phyloP scores from a whole-genome alignment of 2,888 invertebrate genomes.

The Sphaerophoria taeniata region DNA sequence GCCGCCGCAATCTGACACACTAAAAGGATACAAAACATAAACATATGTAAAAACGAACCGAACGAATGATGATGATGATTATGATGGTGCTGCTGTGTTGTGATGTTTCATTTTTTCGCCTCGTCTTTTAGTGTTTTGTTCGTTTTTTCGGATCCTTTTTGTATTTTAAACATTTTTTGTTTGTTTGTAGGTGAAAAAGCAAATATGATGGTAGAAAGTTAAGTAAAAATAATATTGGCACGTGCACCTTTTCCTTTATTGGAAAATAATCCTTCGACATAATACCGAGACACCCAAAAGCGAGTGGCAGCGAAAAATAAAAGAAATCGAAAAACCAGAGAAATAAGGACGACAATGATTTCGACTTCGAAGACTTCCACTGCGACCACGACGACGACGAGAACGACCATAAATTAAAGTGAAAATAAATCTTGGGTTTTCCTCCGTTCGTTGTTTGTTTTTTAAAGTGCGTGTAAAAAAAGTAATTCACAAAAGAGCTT shows the following conservation, averaged over 20 bases:
- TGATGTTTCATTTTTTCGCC: constrained; percentile 25
- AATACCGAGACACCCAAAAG: neutral
- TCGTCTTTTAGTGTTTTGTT: constrained; percentile 58
- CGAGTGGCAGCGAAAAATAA: constrained; percentile 33
- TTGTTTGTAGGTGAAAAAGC: constrained; percentile 64
- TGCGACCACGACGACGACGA: constrained; percentile 23
- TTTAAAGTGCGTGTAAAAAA: constrained; percentile 50
- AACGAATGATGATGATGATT: too few relatives aligned
- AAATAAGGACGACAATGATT: constrained; percentile 23
- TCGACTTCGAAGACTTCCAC: constrained; percentile 34
- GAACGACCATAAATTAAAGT: constrained; percentile 49
- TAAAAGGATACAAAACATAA: constrained; percentile 68
- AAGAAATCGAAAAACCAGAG: neutral
- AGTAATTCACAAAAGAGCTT: constrained; percentile 52
- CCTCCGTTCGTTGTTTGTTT: neutral
- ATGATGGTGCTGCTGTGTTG: constrained; percentile 35
- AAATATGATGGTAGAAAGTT: constrained; percentile 70
- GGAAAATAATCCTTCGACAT: constrained; percentile 67
- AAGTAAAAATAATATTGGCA: constrained; percentile 72
- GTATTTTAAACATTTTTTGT: constrained; percentile 35
- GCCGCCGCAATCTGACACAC: constrained; percentile 59
- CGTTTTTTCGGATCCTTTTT: neutral
- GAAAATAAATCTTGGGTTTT: constrained; percentile 46
- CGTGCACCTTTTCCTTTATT: constrained; percentile 60
- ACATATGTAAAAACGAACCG: constrained; percentile 43